These are phyloP conservation scores for Caenorhabditis becei DNA, from an alignment of 2,888 invertebrate genomes.

Conservation along the genomic window DNA sequence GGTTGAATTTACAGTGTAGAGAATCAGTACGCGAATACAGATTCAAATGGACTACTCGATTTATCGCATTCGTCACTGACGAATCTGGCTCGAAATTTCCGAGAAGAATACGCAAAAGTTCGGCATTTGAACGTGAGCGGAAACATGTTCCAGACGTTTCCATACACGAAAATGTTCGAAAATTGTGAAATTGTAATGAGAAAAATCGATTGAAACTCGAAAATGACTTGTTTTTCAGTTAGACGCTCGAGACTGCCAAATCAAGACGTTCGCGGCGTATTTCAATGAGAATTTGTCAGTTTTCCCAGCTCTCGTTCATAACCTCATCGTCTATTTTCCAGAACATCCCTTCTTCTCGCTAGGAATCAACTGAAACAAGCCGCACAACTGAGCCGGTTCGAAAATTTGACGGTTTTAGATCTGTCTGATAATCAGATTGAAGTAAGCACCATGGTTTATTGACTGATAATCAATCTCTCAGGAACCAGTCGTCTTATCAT, in stretches of 20 bases:
- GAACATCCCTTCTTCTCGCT: slow-evolving; percentile 30
- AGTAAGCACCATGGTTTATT: neutral
- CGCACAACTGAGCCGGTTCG: slow-evolving; percentile 24
- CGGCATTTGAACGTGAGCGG: slow-evolving; percentile 22
- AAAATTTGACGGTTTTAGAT: slow-evolving; percentile 41
- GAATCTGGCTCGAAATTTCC: slow-evolving; percentile 44
- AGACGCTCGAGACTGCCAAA: slow-evolving; percentile 36
- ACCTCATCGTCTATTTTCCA: slow-evolving; percentile 6
- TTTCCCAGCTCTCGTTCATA: neutral
- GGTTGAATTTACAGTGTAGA: slow-evolving; percentile 29
- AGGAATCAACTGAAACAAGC: slow-evolving; percentile 42
- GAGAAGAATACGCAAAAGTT: slow-evolving; percentile 44
- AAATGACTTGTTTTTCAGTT: slow-evolving; percentile 32
- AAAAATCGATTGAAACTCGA: neutral
- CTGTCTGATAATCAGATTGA: slow-evolving; percentile 36
- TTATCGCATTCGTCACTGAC: slow-evolving; percentile 42
- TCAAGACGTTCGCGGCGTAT: slow-evolving; percentile 35
- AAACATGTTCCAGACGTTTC: slow-evolving; percentile 31
- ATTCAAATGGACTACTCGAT: slow-evolving; percentile 44
- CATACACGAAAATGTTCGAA: slow-evolving; percentile 46
- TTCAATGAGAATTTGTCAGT: slow-evolving; percentile 42
- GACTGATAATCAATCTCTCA: neutral
- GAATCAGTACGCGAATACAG: slow-evolving; percentile 46
- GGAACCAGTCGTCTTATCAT: slow-evolving; percentile 8
- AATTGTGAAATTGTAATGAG: slow-evolving; percentile 51